Evolutionary conservation across 2,888 invertebrate genomes (phyloP), one percentile per base, ranked within the genome.

Genomic region (Luperina testacea): DNA sequence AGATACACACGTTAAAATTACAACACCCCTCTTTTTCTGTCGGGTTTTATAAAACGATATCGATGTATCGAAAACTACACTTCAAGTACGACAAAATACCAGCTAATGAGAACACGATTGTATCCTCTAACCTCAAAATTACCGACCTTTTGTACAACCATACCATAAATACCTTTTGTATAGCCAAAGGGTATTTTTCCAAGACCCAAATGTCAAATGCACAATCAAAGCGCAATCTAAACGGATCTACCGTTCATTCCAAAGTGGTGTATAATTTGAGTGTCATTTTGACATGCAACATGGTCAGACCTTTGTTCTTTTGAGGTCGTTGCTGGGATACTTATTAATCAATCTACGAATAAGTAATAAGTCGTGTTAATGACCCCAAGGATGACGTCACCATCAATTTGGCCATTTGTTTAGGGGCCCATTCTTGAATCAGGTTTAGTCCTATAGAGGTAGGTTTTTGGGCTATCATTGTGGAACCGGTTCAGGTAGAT

Each of bases 351-450:
- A n/a, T n/a, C n/a, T 38, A 38, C 38, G 38, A 38, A 38, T 38
- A 7, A 38, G 38, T 38, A 38, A 38, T 38, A 38, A 38, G 38
- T 38, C 38, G 38, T 38, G 83, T 76, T 74, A 78, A 8, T 65
- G 83, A 81, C 77, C 77, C 45, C 24, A n/a, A 32, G 0, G 9
- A 15, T 82, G 82, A 80, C 78, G 65, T 80, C 78, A 85, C 7
- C 11, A 42, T 27, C 20, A 72, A 4, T 61, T 53, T 74, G 57
- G 48, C 53, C 64, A 73, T 75, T 74, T 77, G 77, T 76, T 68
- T 57, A 71, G 75, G 32, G 72, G 63, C 75, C 45, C 64, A 67
- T 51, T 75, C 15, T 59, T 48, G 4, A 20, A 77, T 32, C 15
- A 11, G 42, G 27, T 73, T 53, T n/a, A 11, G 9, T 51, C n/a